Percentiles rank a stretch among this genome's conserved stretches.
These are phyloP conservation scores for Hippocampus kuda DNA, from an alignment of 2,797 vertebrate species.

Conservation along the genomic window DNA sequence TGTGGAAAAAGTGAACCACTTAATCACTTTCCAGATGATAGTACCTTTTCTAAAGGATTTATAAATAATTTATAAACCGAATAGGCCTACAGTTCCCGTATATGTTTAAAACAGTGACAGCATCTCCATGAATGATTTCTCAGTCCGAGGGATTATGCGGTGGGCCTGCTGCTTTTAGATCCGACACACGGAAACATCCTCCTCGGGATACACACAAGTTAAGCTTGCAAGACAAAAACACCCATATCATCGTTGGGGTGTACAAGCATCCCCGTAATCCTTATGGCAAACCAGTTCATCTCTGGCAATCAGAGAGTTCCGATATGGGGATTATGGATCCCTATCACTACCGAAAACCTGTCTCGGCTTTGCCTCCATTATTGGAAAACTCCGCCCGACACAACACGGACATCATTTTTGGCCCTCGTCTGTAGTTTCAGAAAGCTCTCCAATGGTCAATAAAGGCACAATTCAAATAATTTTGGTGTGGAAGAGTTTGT, in stretches of 20 bases:
- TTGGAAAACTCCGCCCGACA: background rate
- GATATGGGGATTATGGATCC: slow-evolving; percentile 48
- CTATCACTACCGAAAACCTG: slow-evolving; percentile 28
- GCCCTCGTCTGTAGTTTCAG: background rate
- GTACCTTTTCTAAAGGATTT: no score
- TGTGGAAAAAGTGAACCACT: no score
- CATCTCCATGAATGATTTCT: background rate
- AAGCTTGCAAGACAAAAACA: background rate
- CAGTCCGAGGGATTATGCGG: background rate
- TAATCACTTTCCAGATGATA: no score
- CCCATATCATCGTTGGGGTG: slow-evolving; percentile 14
- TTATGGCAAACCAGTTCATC: slow-evolving; percentile 46
- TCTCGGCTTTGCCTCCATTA: slow-evolving; percentile 18
- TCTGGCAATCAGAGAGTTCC: slow-evolving; percentile 45
- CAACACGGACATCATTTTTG: background rate
- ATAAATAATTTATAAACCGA: no score
- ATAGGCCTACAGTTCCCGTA: background rate
- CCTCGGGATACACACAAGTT: background rate
- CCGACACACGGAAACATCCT: background rate
- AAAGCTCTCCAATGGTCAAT: background rate
- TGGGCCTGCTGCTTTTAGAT: background rate
- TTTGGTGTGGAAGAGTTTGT: no score
- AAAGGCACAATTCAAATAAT: background rate
- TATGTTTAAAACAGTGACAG: background rate
- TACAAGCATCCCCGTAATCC: slow-evolving; percentile 42